Percentiles rank a stretch among this genome's conserved stretches.
phyloP scores from a whole-genome alignment of 2,113 vertebrate genomes.

The Pogona vitticeps region DNA sequence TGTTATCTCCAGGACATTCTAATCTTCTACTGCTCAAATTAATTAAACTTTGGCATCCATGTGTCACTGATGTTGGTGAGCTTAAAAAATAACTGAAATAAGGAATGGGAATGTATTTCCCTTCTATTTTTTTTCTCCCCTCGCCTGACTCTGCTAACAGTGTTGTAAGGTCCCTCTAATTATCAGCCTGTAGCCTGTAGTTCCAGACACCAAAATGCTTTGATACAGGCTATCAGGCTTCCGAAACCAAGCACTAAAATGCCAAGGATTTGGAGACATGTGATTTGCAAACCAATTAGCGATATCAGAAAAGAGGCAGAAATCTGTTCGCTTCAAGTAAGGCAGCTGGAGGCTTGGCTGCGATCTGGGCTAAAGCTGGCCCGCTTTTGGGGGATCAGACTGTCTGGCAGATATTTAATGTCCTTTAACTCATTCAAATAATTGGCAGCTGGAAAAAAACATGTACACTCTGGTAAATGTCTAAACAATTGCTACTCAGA shows the following conservation, averaged over 20 bases:
- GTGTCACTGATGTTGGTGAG: background rate
- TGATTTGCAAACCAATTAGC: constrained; percentile 21
- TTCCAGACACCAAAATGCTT: constrained; percentile 13
- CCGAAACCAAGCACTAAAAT: constrained; percentile 13
- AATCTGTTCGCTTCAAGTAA: constrained; percentile 12
- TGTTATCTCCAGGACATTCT: constrained; percentile 1
- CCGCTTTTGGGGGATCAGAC: constrained; percentile 13
- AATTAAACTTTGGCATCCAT: constrained; percentile 1
- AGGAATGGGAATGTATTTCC: background rate
- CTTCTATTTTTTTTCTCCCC: background rate
- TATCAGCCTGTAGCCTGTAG: constrained; percentile 23
- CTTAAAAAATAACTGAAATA: background rate
- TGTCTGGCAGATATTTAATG: constrained; percentile 26
- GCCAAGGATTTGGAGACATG: constrained; percentile 27
- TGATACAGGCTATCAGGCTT: constrained; percentile 11
- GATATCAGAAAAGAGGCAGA: background rate
- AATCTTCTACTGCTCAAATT: constrained; percentile 11
- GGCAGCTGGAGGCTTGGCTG: constrained; percentile 27
- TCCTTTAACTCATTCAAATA: constrained; percentile 19
- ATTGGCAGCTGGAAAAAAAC: constrained; percentile 8
- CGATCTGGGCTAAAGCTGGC: background rate
- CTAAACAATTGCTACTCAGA: background rate
- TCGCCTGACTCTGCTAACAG: background rate
- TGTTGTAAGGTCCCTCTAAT: constrained; percentile 8
- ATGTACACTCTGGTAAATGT: background rate